Evolutionary conservation across 2,113 vertebrate species (phyloP), one percentile per base, ranked within the genome.

Genomic region (Pyrgilauda ruficollis): DNA sequence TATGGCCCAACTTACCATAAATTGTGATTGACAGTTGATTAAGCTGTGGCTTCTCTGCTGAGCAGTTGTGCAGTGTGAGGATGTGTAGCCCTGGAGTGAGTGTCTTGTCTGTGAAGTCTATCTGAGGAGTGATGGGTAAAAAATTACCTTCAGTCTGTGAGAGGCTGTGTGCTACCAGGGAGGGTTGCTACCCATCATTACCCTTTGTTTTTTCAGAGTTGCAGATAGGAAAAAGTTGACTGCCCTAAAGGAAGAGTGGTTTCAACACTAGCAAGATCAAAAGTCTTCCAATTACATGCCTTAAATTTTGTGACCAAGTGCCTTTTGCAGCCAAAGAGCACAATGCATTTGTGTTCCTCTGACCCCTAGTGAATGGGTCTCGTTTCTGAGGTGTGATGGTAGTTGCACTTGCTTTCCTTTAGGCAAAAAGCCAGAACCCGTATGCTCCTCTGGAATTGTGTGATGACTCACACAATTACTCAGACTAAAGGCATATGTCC

Each of bases 401-500:
- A 78, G 43, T 66, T 84, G 69, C 28, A 13, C 70, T 84, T 96
- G 28, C 23, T 87, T 78, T 74, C 35, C 47, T 86, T n/a, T 53
- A 41, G 73, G 74, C 47, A 52, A 63, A 33, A 55, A 84, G 77
- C 52, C 81, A 93, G 77, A 80, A 70, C 73, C 33, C 3, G 1
- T 87, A 15, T 2, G 0, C 85, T 90, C 82, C 52, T 84, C 30
- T 72, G 77, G 77, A 56, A 28, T 5, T 75, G 39, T 59, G 73
- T 59, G 89, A 52, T 87, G 87, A 94, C 20, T 93, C 81, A 50
- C 30, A 33, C 53, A 21, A 33, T 93, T 93, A 73, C 24, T 91
- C 66, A 93, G 87, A 79, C 89, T 66, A 75, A 81, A 92, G 81
- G 91, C 90, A 87, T 91, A 84, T 95, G 84, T 94, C 7, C 3